Evolutionary conservation across 2,797 vertebrate genomes (phyloP).

Genomic region (Helarctos malayanus): DNA sequence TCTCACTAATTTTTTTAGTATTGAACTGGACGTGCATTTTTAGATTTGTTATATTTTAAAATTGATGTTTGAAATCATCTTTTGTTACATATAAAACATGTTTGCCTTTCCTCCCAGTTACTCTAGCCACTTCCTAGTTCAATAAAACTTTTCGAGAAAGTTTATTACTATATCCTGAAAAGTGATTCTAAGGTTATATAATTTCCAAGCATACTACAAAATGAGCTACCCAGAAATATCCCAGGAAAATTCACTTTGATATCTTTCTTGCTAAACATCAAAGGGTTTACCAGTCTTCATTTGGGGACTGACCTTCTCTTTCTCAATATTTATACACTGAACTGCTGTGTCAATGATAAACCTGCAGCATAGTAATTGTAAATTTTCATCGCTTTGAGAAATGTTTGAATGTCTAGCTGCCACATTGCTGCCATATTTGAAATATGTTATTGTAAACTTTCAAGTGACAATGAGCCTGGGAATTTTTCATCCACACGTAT

Average conservation of each 20-base stretch:
- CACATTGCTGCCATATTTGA: background rate
- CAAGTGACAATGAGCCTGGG: background rate
- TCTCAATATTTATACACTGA: background rate
- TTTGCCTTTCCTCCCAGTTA: background rate
- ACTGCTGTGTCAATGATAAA: background rate
- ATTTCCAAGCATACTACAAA: background rate
- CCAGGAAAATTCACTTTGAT: background rate
- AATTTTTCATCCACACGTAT: background rate
- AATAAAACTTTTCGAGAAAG: conserved; percentile 7
- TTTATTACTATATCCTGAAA: conserved; percentile 14
- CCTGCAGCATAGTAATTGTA: background rate
- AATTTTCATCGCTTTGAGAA: background rate
- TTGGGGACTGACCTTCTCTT: background rate
- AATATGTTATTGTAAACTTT: background rate
- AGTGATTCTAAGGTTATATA: background rate
- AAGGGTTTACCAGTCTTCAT: background rate
- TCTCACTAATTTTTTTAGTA: conserved; percentile 35
- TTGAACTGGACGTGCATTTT: background rate
- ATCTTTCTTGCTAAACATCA: conserved; percentile 1
- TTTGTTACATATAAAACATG: background rate
- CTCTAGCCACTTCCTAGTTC: background rate
- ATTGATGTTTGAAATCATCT: background rate
- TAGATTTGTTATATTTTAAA: background rate
- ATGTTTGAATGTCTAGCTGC: background rate
- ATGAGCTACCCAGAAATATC: conserved; percentile 30